A percentile compares a stretch with the other conserved stretches of the same genome.
phyloP scores from a whole-genome alignment of 1,140 invertebrate genomes.

The Macrobrachium nipponense region DNA sequence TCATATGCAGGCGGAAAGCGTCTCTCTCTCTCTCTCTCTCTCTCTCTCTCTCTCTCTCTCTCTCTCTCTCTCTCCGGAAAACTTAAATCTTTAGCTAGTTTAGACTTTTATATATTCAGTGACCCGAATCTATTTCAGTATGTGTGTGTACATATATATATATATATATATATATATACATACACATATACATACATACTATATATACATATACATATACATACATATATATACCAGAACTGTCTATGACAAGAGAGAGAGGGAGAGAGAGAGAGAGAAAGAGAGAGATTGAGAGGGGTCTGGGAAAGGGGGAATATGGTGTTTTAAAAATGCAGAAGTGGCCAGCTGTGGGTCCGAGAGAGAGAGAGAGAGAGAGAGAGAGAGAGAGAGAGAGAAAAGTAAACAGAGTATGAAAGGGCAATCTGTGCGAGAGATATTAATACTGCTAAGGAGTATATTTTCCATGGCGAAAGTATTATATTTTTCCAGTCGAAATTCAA shows the following conservation, averaged over 20 bases:
- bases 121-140: no score
- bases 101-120: constrained; percentile 13
- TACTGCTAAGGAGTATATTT: no score
- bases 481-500: no score
- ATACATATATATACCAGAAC: no score
- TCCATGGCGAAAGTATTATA: no score
- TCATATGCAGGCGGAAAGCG: no score
- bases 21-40: constrained; percentile 16
- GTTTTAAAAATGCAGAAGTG: not conserved
- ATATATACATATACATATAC: no score
- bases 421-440: not conserved
- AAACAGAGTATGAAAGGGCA: not conserved
- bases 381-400: not conserved
- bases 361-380: constrained; percentile 22
- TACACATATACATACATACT: no score
- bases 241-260: constrained; percentile 1
- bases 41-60: constrained; percentile 13
- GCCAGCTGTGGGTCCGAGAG: not conserved
- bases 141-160: no score
- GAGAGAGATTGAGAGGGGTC: constrained; percentile 6
- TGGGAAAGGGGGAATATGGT: not conserved
- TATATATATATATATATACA: no score
- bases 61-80: constrained; percentile 11
- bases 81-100: not conserved
- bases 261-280: constrained; percentile 26